A percentile compares a stretch with the other conserved stretches of the same genome.
phyloP scores from a whole-genome alignment of 2,797 vertebrate genomes.

The Emydoidea blandingii region DNA sequence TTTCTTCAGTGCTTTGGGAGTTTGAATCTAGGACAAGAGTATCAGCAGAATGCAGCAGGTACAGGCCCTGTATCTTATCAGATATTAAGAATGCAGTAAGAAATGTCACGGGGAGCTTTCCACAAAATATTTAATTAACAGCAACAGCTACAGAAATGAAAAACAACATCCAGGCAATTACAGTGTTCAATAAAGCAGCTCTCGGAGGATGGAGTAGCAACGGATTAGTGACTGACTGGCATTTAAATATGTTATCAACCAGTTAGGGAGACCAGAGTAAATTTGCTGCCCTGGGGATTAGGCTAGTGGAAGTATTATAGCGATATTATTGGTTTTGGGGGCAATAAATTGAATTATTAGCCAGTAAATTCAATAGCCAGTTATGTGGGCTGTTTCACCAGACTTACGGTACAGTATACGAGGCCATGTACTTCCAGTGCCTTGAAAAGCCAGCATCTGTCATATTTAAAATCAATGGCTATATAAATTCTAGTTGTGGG shows the following conservation, averaged over 20 bases:
- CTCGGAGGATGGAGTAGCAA: conserved; percentile 79
- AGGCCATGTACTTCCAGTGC: neutral
- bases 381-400: conserved; percentile 43
- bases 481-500: neutral
- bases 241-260: conserved; percentile 86
- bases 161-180: conserved; percentile 86
- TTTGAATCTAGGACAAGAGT: conserved; percentile 86
- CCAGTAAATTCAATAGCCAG: conserved; percentile 61
- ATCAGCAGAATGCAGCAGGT: conserved; percentile 81
- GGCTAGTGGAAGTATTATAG: conserved; percentile 72
- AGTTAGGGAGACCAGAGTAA: conserved; percentile 76
- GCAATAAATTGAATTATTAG: conserved; percentile 81
- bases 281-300: conserved; percentile 72
- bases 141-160: conserved; percentile 86
- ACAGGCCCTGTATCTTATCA: conserved; percentile 81
- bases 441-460: neutral
- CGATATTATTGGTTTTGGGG: conserved; percentile 78
- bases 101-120: conserved; percentile 81
- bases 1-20: conserved; percentile 92
- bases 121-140: conserved; percentile 87
- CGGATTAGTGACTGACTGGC: conserved; percentile 81
- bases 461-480: neutral
- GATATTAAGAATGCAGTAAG: conserved; percentile 81
- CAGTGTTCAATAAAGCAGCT: conserved; percentile 82
- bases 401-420: neutral